Evolutionary conservation across 2,113 vertebrate genomes (phyloP), one percentile per base, ranked within the genome.

Genomic region (Paradoxurus hermaphroditus): DNA sequence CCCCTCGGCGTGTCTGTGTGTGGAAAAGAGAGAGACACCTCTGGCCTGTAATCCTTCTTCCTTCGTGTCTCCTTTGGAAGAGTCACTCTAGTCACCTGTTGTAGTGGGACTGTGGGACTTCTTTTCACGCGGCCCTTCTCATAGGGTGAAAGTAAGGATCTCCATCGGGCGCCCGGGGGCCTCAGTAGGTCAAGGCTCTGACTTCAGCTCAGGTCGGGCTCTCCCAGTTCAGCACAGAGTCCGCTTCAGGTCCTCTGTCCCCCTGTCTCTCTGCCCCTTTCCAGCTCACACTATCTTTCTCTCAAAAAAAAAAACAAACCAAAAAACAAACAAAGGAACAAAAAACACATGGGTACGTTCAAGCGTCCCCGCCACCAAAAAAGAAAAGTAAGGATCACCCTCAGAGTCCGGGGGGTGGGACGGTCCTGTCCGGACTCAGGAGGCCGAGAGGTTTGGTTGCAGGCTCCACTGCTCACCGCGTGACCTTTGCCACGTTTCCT

Each of bases 181-280:
- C 56, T 59, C 21, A 0, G 7, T 59, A 2, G 0, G 56, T 25
- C 23, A 21, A 23, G 56, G 7, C 2, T 59, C 56, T 0, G 21
- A 25, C 56, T 23, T 59, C 56, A 59, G 56, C 56, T 59, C 21
- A 1, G 21, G 56, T 59, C 56, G 0, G 8, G 21, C 21, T 23
- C 56, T 59, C 56, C 51, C 15, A 53, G 51, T 53, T 53, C 56
- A 59, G 56, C 56, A 59, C 56, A 59, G 56, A 59, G 21, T 21
- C 56, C 56, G 9, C 56, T 59, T 59, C 56, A 59, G 56, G 18
- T 23, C 21, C 56, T 59, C 56, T 59, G 56, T 59, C 56, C 18
- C 21, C 18, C 56, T 59, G 2, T 56, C 56, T 23, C 56, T 59
- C 56, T 59, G 56, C 56, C 56, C 56, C 56, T 59, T 59, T 59